These are phyloP conservation scores for Phaethon lepturus DNA, from an alignment of 2,113 vertebrate genomes.

Conservation along the genomic window DNA sequence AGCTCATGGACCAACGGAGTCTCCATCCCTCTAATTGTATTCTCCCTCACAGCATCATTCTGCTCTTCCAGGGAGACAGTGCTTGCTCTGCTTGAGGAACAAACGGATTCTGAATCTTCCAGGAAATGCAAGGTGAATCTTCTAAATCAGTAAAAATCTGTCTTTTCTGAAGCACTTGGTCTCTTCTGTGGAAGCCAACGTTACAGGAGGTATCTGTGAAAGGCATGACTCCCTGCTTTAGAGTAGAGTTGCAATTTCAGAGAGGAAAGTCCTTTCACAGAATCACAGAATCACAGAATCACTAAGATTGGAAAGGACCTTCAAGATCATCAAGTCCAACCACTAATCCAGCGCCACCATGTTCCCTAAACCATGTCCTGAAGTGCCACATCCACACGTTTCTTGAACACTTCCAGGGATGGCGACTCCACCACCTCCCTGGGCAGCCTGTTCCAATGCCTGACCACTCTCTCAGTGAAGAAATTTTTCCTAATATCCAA, in stretches of 20 bases:
- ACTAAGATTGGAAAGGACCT: no score
- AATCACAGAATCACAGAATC: no score
- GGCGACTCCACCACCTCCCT: no score
- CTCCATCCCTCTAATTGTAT: not conserved
- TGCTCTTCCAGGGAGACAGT: not conserved
- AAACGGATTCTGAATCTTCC: not conserved
- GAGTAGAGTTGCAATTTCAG: not conserved
- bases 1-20: not conserved
- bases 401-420: no score
- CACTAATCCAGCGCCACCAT: no score
- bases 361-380: no score
- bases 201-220: not conserved
- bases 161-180: not conserved
- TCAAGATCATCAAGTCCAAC: no score
- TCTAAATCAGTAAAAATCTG: not conserved
- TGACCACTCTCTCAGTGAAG: no score
- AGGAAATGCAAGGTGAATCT: not conserved
- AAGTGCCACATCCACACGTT: no score
- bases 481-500: no score
- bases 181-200: fast-evolving
- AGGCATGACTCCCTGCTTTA: not conserved
- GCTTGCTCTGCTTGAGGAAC: not conserved
- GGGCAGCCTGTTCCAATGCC: no score
- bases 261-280: not conserved
- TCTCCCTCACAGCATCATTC: not conserved